Evolutionary conservation across 1,140 invertebrate genomes (phyloP).

Genomic region (Cydia strobilella): DNA sequence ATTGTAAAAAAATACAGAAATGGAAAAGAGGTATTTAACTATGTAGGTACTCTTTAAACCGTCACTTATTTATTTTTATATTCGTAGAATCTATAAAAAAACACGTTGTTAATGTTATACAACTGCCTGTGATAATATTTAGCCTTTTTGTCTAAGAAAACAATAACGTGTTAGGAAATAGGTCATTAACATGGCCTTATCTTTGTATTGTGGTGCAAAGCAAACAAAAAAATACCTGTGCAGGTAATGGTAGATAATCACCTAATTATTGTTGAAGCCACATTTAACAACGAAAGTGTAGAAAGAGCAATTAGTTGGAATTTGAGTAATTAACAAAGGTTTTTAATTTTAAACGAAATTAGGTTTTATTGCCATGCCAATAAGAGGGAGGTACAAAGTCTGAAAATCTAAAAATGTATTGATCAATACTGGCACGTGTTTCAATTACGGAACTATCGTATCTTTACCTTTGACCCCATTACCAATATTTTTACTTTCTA

Average conservation of each 20-base stretch:
- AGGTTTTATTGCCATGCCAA: not conserved
- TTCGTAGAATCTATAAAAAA: not conserved
- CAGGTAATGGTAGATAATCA: conserved; percentile 27
- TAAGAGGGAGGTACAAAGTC: not conserved
- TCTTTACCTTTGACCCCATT: not conserved
- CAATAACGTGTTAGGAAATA: conserved; percentile 1
- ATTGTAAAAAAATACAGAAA: too few relatives aligned
- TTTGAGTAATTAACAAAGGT: not conserved
- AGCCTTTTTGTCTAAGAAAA: not conserved
- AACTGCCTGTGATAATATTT: too few relatives aligned
- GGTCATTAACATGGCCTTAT: conserved; percentile 2
- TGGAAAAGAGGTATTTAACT: too few relatives aligned
- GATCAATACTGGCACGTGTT: not conserved
- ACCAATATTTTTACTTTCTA: not conserved
- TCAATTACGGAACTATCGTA: not conserved
- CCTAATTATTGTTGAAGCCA: conserved; percentile 15
- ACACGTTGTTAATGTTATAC: not conserved
- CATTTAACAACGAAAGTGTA: conserved; percentile 10
- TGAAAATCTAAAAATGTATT: not conserved
- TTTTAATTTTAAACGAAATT: not conserved
- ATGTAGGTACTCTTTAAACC: too few relatives aligned
- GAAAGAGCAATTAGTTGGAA: conserved; percentile 6
- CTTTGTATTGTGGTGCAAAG: conserved; percentile 5
- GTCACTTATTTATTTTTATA: not conserved
- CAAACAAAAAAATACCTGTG: conserved; percentile 22